Percentiles rank a stretch among this genome's conserved stretches.
Evolutionary conservation across 2,113 vertebrate genomes (phyloP).

Genomic region (Cricetomys ansorgei): DNA sequence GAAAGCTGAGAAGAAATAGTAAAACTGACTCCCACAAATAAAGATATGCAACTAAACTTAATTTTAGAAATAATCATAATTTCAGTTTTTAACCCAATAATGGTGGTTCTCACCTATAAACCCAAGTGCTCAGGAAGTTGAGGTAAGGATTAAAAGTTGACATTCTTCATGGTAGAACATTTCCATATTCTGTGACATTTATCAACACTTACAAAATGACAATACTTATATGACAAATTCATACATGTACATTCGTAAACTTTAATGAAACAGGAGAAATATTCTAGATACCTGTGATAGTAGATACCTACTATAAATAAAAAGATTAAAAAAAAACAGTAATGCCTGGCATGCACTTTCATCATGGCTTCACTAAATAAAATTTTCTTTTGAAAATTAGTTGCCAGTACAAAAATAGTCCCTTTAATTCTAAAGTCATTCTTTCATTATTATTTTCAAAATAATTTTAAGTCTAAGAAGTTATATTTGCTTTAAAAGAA

Average conservation of each 20-base stretch:
- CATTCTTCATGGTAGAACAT: neutral
- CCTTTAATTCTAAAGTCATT: neutral
- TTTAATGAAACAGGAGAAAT: neutral
- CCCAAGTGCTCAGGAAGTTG: too few species aligned
- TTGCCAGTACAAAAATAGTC: neutral
- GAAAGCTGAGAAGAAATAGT: neutral
- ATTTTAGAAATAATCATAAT: neutral
- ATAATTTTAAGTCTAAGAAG: neutral
- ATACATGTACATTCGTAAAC: neutral
- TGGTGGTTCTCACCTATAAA: neutral
- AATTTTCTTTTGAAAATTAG: neutral
- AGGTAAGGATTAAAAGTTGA: accelerated
- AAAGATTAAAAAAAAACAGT: neutral
- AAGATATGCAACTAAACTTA: neutral
- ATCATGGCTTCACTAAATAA: neutral
- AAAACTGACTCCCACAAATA: neutral
- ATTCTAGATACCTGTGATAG: neutral
- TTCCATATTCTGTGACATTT: neutral
- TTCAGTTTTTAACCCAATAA: neutral
- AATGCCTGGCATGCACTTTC: neutral
- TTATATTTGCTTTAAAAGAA: neutral
- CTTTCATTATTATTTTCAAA: neutral
- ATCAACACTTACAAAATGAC: neutral
- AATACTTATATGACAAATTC: neutral
- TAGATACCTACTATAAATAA: neutral